Evolutionary conservation across 92 coral and sea anemone species (phyloP), one percentile per base, ranked within the genome.

Genomic region (Heliopora coerulea): DNA sequence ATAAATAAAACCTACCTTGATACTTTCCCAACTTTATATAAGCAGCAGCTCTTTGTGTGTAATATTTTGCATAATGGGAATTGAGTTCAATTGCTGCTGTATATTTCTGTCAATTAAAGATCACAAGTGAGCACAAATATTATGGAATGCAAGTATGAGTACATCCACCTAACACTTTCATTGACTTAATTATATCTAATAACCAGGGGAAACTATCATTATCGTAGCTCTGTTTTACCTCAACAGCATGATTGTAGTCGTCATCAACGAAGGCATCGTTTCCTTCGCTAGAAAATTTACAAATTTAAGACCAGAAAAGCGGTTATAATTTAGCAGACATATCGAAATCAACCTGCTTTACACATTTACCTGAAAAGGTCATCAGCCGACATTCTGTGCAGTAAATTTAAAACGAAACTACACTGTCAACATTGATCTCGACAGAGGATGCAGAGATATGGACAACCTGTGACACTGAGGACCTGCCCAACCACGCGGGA

Each of bases 221-320:
- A n/a, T n/a, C n/a, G n/a, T n/a, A n/a, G n/a, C n/a, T n/a, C n/a
- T n/a, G 23, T 32, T 82, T 27, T 81, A 91, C 97, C 90, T 89
- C 78, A 12, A 91, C 63, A 39, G 97, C 96, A 27, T 83, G 73
- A 14, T 81, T 88, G 72, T 74, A 91, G 61, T 91, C 70, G 30
- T 91, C 97, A 60, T 91, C 97, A 25, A 89, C 97, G 44, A 86
- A 91, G 28, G 97, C 97, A 23, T 91, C 91, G 54, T 91, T 91
- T 20, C 97, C 97, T 80, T 91, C 88, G 79, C 97, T 91, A 59
- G 8, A 50, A 84, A 62, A 34, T 52, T 23, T 3, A 56, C 11
- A n/a, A 15, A 46, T 15, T 8, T 7, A n/a, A 15, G 14, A 15
- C 15, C 52, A 46, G 52, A 46, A 46, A n/a, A 46, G 3, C 3